A percentile compares a stretch with the other conserved stretches of the same genome.
phyloP scores from a whole-genome alignment of 2,888 invertebrate genomes.

The Eupelmus urozonus region DNA sequence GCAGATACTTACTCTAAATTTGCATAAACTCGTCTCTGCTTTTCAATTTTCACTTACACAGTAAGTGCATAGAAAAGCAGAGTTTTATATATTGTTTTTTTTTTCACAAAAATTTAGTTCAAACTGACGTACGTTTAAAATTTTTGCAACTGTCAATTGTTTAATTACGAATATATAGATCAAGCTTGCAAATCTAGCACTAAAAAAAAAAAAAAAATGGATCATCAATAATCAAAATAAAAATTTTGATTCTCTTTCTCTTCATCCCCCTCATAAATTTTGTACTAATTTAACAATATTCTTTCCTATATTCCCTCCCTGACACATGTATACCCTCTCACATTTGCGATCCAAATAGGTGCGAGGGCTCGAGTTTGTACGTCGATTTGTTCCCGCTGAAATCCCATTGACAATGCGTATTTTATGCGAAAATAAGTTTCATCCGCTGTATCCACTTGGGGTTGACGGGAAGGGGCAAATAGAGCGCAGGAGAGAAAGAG shows the following conservation, averaged over 20 bases:
- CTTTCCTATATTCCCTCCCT: not conserved
- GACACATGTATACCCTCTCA: not conserved
- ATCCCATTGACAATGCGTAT: conserved; percentile 35
- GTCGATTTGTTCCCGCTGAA: conserved; percentile 43
- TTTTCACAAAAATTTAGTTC: no score
- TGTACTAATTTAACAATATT: no score
- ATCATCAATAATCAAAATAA: no score
- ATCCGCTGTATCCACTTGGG: conserved; percentile 59
- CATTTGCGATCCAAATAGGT: not conserved
- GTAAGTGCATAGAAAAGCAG: not conserved
- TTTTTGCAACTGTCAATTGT: no score
- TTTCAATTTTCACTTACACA: conserved; percentile 5
- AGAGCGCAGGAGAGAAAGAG: conserved; percentile 15
- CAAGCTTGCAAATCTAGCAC: no score
- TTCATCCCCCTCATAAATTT: no score
- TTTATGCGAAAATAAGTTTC: conserved; percentile 56
- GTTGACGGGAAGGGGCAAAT: not conserved
- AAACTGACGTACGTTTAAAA: no score
- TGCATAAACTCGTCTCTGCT: conserved; percentile 29
- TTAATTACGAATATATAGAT: no score
- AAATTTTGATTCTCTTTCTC: not conserved
- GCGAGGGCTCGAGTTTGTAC: conserved; percentile 12
- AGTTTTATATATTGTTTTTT: no score
- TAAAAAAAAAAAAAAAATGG: no score
- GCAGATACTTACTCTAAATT: conserved; percentile 36